phyloP scores from a whole-genome alignment of 2,888 invertebrate species.

The Drosophila lacicola region DNA sequence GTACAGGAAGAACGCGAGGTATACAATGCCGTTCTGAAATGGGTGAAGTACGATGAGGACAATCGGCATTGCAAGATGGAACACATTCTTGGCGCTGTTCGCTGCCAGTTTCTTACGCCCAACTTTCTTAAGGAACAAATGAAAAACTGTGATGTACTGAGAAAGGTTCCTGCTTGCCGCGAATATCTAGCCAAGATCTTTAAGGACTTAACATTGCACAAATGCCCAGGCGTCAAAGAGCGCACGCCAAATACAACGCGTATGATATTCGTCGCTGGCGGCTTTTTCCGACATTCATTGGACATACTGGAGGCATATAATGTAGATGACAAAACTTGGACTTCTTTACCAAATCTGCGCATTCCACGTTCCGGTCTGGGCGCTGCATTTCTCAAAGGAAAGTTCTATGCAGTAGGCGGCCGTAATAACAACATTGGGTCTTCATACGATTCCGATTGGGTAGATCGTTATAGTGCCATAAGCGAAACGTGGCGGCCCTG shows the following conservation, averaged over 20 bases:
- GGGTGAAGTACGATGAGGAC: slow-evolving; percentile 96
- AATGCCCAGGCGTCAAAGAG: slow-evolving; percentile 93
- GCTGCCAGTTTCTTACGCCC: slow-evolving; percentile 96
- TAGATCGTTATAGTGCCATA: slow-evolving; percentile 91
- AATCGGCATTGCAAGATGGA: slow-evolving; percentile 94
- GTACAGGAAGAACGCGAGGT: slow-evolving; percentile 97
- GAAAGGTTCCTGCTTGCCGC: slow-evolving; percentile 94
- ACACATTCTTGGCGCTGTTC: slow-evolving; percentile 93
- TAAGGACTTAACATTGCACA: slow-evolving; percentile 95
- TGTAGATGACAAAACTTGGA: slow-evolving; percentile 94
- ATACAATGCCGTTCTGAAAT: slow-evolving; percentile 95
- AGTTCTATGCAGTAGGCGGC: slow-evolving; percentile 96
- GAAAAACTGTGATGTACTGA: slow-evolving; percentile 94
- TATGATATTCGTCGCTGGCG: slow-evolving; percentile 96
- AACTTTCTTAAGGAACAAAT: slow-evolving; percentile 96
- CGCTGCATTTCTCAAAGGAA: slow-evolving; percentile 93
- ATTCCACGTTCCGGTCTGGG: slow-evolving; percentile 95
- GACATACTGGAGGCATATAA: slow-evolving; percentile 95
- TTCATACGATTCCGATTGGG: slow-evolving; percentile 94
- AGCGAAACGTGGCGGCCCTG: slow-evolving; percentile 95
- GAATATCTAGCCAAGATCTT: slow-evolving; percentile 96
- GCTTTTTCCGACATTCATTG: slow-evolving; percentile 93
- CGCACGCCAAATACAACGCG: slow-evolving; percentile 94
- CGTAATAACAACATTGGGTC: slow-evolving; percentile 95
- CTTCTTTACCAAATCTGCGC: slow-evolving; percentile 91